Percentiles rank a stretch among this genome's conserved stretches.
These are phyloP conservation scores for Cotesia glomerata DNA, from an alignment of 1,140 invertebrate genomes.

Conservation along the genomic window DNA sequence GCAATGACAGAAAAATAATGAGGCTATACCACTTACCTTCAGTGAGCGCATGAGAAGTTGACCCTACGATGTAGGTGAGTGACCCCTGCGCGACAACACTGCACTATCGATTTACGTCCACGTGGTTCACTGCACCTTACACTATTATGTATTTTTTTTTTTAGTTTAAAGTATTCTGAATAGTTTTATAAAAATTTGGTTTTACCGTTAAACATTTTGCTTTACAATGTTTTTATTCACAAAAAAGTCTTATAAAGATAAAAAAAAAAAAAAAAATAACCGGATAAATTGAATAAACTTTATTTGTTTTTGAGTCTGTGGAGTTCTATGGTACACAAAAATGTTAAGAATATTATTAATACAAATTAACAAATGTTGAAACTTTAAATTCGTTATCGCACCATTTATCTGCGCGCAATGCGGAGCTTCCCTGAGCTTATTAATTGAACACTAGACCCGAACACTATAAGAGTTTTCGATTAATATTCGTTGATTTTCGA, in stretches of 20 bases:
- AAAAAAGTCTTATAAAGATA: too few relatives aligned
- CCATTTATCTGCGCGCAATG: constrained; percentile 8
- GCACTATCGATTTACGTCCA: constrained; percentile 60
- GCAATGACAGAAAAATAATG: constrained; percentile 2
- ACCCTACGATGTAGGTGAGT: constrained; percentile 56
- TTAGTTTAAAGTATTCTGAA: neutral
- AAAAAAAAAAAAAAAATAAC: too few relatives aligned
- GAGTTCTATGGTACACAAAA: too few relatives aligned
- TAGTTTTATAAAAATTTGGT: neutral
- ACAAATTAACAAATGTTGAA: too few relatives aligned
- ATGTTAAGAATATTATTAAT: too few relatives aligned
- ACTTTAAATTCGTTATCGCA: neutral
- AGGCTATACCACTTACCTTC: constrained; percentile 35
- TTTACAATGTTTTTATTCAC: too few relatives aligned
- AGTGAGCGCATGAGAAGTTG: constrained; percentile 48
- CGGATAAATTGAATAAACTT: too few relatives aligned
- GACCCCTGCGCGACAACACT: constrained; percentile 59
- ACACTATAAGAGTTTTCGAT: neutral
- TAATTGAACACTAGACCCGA: constrained; percentile 7
- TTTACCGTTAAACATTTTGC: too few relatives aligned
- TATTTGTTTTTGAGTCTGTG: too few relatives aligned
- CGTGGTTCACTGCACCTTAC: constrained; percentile 57
- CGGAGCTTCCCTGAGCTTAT: constrained; percentile 3
- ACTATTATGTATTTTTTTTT: constrained; percentile 41
- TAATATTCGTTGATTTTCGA: neutral